Evolutionary conservation across 1,140 invertebrate species (phyloP).

Genomic region (Plodia interpunctella): DNA sequence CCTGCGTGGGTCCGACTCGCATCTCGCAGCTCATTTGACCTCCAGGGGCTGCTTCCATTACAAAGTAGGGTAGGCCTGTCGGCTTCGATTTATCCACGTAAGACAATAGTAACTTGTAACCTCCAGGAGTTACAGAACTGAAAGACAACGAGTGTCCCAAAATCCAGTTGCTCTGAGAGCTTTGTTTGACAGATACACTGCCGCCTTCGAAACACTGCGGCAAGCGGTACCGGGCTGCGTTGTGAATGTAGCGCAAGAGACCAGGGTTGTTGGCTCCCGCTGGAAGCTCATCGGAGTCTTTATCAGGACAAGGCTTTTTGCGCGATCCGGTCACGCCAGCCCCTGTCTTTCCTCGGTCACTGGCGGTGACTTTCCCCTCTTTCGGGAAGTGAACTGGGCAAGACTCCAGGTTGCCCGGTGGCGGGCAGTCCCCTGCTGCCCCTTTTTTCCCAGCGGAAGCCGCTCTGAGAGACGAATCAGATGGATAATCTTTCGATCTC

Average conservation of each 20-base stretch:
- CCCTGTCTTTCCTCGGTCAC: conserved; percentile 59
- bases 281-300: conserved; percentile 37
- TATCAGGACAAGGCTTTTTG: conserved; percentile 33
- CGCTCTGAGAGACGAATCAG: neutral
- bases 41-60: conserved; percentile 67
- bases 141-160: conserved; percentile 61
- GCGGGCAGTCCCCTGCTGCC: conserved; percentile 1
- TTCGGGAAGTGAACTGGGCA: conserved; percentile 28
- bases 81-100: conserved; percentile 53
- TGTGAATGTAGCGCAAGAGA: conserved; percentile 59
- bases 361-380: conserved; percentile 31
- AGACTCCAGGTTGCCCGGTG: conserved; percentile 25
- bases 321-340: conserved; percentile 64
- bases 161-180: conserved; percentile 52
- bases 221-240: conserved; percentile 54
- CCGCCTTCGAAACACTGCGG: conserved; percentile 68
- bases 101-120: conserved; percentile 60
- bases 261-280: conserved; percentile 50
- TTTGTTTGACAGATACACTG: conserved; percentile 52
- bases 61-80: conserved; percentile 51
- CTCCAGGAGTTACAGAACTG: conserved; percentile 65
- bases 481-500: neutral
- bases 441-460: neutral
- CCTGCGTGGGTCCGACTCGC: conserved; percentile 49
- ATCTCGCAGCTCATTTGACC: conserved; percentile 67